These are phyloP conservation scores for Alethe diademata DNA, from an alignment of 2,113 vertebrate species.

Conservation along the genomic window DNA sequence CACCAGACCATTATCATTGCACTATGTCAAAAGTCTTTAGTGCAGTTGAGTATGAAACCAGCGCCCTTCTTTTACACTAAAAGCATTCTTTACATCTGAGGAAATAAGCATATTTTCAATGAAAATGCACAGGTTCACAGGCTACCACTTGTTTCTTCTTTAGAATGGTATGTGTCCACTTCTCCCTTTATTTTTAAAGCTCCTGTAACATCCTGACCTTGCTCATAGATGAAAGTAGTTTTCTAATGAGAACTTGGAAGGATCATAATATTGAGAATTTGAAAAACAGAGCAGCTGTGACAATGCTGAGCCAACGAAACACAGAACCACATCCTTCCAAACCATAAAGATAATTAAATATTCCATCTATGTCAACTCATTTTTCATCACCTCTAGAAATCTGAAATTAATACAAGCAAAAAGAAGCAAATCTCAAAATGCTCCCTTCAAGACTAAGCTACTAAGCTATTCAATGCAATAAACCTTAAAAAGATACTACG, in stretches of 20 bases:
- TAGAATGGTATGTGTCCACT: neutral
- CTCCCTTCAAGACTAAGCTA: neutral
- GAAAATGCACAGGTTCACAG: neutral
- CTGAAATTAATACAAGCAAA: neutral
- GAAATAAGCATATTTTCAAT: neutral
- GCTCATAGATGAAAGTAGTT: neutral
- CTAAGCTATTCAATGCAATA: neutral
- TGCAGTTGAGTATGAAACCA: neutral
- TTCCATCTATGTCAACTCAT: neutral
- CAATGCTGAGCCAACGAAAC: neutral
- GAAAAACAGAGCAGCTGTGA: neutral
- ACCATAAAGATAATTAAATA: neutral
- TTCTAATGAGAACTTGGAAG: neutral
- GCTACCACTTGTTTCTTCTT: neutral
- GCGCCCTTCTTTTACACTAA: neutral
- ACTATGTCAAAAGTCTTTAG: neutral
- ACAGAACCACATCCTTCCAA: neutral
- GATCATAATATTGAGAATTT: neutral
- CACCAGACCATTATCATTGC: neutral
- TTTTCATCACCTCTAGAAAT: constrained; percentile 9
- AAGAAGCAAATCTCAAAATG: neutral
- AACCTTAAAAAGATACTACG: neutral
- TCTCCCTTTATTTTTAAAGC: neutral
- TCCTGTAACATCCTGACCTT: neutral
- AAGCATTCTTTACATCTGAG: neutral